Evolutionary conservation across 2,888 invertebrate species (phyloP).

Genomic region (Drosophila koepferae): DNA sequence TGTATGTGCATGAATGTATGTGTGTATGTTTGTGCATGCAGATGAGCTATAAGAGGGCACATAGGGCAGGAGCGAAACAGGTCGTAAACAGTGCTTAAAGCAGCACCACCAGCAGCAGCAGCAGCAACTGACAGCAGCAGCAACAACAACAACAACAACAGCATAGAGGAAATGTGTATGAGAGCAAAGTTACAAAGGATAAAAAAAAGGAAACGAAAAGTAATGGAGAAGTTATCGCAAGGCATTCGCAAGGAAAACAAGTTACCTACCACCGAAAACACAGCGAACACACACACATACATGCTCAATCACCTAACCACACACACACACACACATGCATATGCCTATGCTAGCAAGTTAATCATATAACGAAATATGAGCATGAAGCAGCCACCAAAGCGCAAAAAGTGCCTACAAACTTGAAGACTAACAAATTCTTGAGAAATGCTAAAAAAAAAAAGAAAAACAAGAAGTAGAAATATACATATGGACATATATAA

Average conservation of each 20-base stretch:
- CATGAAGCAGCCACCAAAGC: constrained; percentile 9
- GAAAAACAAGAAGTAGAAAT: neutral
- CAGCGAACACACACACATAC: constrained; percentile 3
- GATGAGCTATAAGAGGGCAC: neutral
- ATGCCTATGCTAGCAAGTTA: constrained; percentile 35
- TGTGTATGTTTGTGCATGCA: constrained; percentile 8
- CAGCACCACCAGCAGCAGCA: neutral
- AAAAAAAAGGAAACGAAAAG: constrained; percentile 11
- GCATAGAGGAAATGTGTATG: neutral
- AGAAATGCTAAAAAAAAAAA: constrained; percentile 4
- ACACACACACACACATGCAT: constrained; percentile 1
- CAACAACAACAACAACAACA: neutral
- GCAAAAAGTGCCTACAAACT: constrained; percentile 17
- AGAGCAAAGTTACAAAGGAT: constrained; percentile 13
- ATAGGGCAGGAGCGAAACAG: neutral
- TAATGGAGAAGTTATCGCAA: constrained; percentile 19
- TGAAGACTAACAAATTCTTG: constrained; percentile 9
- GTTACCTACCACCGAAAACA: constrained; percentile 1
- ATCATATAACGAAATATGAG: constrained; percentile 40
- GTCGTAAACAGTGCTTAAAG: constrained; percentile 21
- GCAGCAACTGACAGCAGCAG: neutral
- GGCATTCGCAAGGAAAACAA: constrained; percentile 9
- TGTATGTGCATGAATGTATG: neutral
- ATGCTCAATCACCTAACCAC: constrained; percentile 1
- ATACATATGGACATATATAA: neutral